Evolutionary conservation across 2,888 invertebrate genomes (phyloP), one percentile per base, ranked within the genome.

Genomic region (Leptinotarsa haldemani): DNA sequence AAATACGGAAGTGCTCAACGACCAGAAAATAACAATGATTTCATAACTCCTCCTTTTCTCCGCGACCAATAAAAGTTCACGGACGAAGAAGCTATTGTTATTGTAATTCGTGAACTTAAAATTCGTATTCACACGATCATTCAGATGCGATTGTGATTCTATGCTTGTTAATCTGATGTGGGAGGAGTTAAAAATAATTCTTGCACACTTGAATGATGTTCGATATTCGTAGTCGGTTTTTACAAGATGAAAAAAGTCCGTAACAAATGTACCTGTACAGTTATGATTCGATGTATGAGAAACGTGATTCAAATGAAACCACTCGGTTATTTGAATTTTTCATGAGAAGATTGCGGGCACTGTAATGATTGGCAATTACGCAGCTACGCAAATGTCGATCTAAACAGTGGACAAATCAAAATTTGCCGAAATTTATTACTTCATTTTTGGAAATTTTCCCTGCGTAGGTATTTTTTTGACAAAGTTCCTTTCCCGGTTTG

Each of bases 121-220:
- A 61, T 61, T 61, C 40, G 30, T 61, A 61, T 61, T 61, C 61
- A 61, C 61, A 61, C 61, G 61, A 61, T 61, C 61, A 61, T 40
- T 61, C 30, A n/a, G 61, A n/a, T 61, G n/a, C 61, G 61, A 61
- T 61, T 61, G 61, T 61, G 61, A 61, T 61, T 61, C 61, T 40
- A 61, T 61, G 61, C 61, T 61, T n/a, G 40, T 61, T 61, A 30
- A 61, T 61, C 61, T 30, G 56, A 61, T 61, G 61, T 61, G 61
- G 61, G 61, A 30, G 61, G 61, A 40, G 40, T 61, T 61, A 61
- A 61, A 61, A 61, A 61, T 61, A 40, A 61, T 30, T 61, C 61
- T 40, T 40, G 61, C 61, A 61, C 61, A 61, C n/a, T 61, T 12
- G n/a, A 40, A 61, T 40, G 40, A 18, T 18, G 61, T 30, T 61